Conservation (phyloP, 2,113 vertebrate species). For the Phalacrocorax brasilianus region DNA sequence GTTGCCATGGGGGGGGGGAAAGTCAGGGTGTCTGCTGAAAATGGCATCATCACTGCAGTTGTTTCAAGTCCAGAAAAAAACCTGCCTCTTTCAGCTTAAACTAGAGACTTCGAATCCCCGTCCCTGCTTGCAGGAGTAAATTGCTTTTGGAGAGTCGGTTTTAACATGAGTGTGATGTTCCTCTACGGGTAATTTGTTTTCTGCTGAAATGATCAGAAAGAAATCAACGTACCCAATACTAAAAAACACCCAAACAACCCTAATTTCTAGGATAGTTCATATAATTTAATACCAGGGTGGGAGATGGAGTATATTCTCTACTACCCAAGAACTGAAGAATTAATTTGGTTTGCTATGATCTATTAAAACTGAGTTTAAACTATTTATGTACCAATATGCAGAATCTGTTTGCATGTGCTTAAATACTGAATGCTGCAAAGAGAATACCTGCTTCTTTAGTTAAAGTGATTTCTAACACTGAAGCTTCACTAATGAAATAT, state of each 20-base stretch:
- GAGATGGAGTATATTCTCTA: not conserved
- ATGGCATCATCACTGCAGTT: not conserved
- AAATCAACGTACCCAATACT: not conserved
- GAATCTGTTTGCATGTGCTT: constrained; percentile 71
- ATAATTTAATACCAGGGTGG: not conserved
- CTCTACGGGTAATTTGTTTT: not conserved
- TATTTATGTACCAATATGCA: constrained; percentile 1
- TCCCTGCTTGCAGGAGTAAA: not conserved
- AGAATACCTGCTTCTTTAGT: constrained; percentile 66
- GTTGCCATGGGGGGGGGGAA: not conserved
- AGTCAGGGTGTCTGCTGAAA: not conserved
- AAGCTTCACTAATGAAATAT: constrained; percentile 80
- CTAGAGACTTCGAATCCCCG: not conserved
- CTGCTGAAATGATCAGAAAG: not conserved
- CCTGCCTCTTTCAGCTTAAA: constrained; percentile 45
- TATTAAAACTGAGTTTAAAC: constrained; percentile 62
- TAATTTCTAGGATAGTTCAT: not conserved
- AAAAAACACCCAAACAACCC: not conserved
- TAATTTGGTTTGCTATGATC: constrained; percentile 61
- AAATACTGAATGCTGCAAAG: constrained; percentile 62
- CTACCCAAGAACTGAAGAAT: constrained; percentile 67
- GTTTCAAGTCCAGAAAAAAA: not conserved
- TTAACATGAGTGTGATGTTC: constrained; percentile 32
- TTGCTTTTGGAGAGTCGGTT: constrained; percentile 48
- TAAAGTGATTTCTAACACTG: constrained; percentile 71